phyloP scores from a whole-genome alignment of 2,113 vertebrate genomes.

The Cyprinodon brontotheroides region DNA sequence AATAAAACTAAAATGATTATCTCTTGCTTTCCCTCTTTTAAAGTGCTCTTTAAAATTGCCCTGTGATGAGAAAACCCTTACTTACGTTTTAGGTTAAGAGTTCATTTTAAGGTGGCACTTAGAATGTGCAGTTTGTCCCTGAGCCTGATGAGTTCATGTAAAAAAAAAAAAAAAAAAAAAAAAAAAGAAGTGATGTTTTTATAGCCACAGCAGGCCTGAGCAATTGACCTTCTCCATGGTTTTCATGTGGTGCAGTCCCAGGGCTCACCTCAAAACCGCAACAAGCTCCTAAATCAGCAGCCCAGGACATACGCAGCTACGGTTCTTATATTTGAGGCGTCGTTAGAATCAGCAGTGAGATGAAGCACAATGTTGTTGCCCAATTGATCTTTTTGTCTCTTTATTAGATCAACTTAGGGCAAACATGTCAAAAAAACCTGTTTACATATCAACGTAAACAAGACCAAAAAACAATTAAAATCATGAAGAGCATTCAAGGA shows the following conservation, averaged over 20 bases:
- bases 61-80: slow-evolving; percentile 42
- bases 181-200: slow-evolving; percentile 65
- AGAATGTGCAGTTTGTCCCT: slow-evolving; percentile 45
- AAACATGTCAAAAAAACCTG: not conserved
- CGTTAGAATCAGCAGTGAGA: slow-evolving; percentile 35
- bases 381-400: not conserved
- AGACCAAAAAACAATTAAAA: not conserved
- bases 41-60: slow-evolving; percentile 27
- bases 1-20: not conserved
- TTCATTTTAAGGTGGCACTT: slow-evolving; percentile 37
- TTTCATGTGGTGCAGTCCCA: slow-evolving; percentile 65
- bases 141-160: slow-evolving; percentile 35
- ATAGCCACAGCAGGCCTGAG: slow-evolving; percentile 50
- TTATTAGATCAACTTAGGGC: not conserved
- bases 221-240: slow-evolving; percentile 57
- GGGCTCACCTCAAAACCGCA: slow-evolving; percentile 62
- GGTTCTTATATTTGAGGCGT: slow-evolving; percentile 25
- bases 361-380: slow-evolving; percentile 15
- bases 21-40: slow-evolving; percentile 6
- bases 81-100: slow-evolving; percentile 39
- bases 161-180: slow-evolving; percentile 29
- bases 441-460: not conserved
- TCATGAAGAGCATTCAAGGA: not conserved
- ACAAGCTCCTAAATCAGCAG: slow-evolving; percentile 66
- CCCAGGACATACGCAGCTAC: slow-evolving; percentile 29